Percentiles rank a stretch among this genome's conserved stretches.
Evolutionary conservation across 2,888 invertebrate genomes (phyloP).

Genomic region (Aporophyla lueneburgensis): DNA sequence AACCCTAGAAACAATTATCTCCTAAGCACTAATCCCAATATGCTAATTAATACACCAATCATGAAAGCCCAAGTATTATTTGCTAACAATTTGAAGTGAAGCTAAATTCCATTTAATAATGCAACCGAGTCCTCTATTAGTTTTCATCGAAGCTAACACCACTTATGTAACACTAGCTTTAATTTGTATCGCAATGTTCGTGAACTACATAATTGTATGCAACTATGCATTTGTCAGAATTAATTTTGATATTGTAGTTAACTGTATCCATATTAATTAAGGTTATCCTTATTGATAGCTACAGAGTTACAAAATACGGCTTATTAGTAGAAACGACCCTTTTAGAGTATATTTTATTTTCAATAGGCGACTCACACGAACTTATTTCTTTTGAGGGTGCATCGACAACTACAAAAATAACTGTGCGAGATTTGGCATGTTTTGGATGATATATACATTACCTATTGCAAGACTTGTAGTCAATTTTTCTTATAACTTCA

Average conservation of each 20-base stretch:
- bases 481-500: no score
- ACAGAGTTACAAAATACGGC: neutral
- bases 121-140: conserved; percentile 37
- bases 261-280: no score
- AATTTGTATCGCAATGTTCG: conserved; percentile 30
- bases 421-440: no score
- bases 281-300: neutral
- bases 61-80: conserved; percentile 19
- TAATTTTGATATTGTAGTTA: conserved; percentile 1
- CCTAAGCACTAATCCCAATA: conserved; percentile 8
- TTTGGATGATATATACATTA: no score
- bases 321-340: no score
- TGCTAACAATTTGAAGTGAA: conserved; percentile 11
- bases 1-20: neutral
- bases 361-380: no score
- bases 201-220: conserved; percentile 1
- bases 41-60: conserved; percentile 9
- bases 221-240: conserved; percentile 15
- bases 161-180: conserved; percentile 30
- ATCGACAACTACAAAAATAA: no score
- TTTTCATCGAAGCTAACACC: conserved; percentile 35
- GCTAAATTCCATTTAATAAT: conserved; percentile 32
- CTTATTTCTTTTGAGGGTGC: no score
- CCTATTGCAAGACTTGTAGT: no score
- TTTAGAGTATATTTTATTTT: no score